phyloP scores from a whole-genome alignment of 2,888 invertebrate genomes.

The Ormia ochracea region DNA sequence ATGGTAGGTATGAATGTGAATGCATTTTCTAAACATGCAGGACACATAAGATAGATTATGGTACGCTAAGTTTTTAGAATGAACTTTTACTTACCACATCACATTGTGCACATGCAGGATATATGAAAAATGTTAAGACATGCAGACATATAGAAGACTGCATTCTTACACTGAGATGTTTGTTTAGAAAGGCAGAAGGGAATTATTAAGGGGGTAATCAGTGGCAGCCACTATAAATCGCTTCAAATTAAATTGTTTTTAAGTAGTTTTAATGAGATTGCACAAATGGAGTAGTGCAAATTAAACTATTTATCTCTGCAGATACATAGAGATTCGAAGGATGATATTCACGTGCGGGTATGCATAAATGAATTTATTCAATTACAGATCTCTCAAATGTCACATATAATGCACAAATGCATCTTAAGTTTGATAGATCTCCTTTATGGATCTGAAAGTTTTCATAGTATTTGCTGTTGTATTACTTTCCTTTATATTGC shows the following conservation, averaged over 20 bases:
- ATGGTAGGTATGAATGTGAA: constrained; percentile 55
- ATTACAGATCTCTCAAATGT: background rate
- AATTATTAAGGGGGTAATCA: too few relatives aligned
- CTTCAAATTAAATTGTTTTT: too few relatives aligned
- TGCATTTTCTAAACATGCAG: constrained; percentile 62
- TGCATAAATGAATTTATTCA: background rate
- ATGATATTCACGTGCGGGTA: too few relatives aligned
- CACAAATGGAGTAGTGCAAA: too few relatives aligned
- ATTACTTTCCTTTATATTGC: constrained; percentile 48
- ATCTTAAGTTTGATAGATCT: constrained; percentile 59
- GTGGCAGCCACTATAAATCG: too few relatives aligned
- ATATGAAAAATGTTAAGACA: background rate
- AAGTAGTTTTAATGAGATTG: too few relatives aligned
- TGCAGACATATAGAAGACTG: background rate
- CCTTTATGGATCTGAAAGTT: constrained; percentile 60
- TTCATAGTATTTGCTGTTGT: constrained; percentile 32
- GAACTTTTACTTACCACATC: constrained; percentile 57
- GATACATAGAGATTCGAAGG: too few relatives aligned
- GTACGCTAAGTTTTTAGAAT: constrained; percentile 53
- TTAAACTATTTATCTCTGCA: too few relatives aligned
- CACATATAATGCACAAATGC: constrained; percentile 42
- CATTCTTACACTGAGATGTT: background rate
- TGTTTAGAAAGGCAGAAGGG: background rate
- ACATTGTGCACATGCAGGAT: constrained; percentile 33
- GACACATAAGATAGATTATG: constrained; percentile 61